phyloP scores from a whole-genome alignment of 2,797 vertebrate species.

The Hybognathus amarus region DNA sequence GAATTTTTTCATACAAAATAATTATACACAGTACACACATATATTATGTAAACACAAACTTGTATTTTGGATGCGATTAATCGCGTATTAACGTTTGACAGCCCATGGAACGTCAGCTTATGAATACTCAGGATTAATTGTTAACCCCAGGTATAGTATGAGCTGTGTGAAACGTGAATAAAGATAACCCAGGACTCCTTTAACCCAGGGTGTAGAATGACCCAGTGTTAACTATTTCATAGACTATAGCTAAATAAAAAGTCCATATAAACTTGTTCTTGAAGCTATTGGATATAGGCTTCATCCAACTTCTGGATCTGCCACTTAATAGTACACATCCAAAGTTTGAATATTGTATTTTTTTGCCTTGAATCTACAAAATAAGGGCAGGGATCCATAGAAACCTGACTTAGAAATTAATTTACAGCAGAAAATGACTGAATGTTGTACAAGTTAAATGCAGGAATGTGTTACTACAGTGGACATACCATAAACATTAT shows the following conservation, averaged over 20 bases:
- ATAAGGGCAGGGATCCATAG: background rate
- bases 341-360: background rate
- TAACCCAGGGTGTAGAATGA: background rate
- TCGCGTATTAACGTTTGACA: no score
- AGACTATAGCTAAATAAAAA: background rate
- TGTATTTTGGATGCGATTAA: no score
- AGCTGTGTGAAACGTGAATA: background rate
- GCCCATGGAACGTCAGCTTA: background rate
- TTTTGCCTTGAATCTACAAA: background rate
- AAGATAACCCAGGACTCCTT: background rate
- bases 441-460: background rate
- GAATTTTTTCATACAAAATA: no score
- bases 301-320: background rate
- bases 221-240: background rate
- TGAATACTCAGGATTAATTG: background rate
- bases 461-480: conserved; percentile 23
- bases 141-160: background rate
- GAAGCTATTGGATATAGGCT: background rate
- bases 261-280: background rate
- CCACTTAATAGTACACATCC: background rate
- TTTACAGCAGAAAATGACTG: background rate
- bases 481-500: background rate
- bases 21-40: no score
- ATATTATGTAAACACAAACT: no score
- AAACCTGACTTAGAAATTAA: background rate